A percentile compares a stretch with the other conserved stretches of the same genome.
These are phyloP conservation scores for Rhizoglyphus robini DNA, from an alignment of 1,140 invertebrate species.

Conservation along the genomic window DNA sequence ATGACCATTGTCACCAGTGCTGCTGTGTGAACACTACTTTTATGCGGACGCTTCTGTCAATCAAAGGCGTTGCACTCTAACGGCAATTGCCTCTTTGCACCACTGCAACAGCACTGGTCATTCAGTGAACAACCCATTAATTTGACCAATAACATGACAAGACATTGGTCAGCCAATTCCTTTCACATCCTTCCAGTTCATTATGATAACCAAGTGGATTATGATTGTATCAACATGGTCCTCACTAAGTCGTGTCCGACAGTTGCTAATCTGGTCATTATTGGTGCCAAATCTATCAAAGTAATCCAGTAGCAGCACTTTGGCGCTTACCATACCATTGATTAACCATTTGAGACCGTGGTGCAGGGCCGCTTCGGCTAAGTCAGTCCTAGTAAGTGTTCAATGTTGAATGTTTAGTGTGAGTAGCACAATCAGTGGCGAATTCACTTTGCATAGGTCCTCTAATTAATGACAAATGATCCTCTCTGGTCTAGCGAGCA, in stretches of 20 bases:
- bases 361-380: background rate
- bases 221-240: too few relatives aligned
- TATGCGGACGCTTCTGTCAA: background rate
- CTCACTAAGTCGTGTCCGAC: too few relatives aligned
- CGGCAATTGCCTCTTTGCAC: background rate
- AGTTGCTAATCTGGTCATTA: constrained; percentile 1
- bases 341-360: background rate
- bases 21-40: background rate
- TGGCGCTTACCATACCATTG: background rate
- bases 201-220: too few relatives aligned
- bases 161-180: too few relatives aligned
- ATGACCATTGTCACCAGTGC: background rate
- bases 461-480: background rate
- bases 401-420: background rate
- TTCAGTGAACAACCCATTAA: too few relatives aligned
- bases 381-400: too few relatives aligned
- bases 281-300: background rate
- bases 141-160: too few relatives aligned
- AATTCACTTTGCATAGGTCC: background rate
- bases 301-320: background rate
- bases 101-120: too few relatives aligned
- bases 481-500: too few relatives aligned
- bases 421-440: background rate
- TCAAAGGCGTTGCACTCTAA: background rate
- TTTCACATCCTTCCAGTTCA: too few relatives aligned